Percentiles rank a stretch among this genome's conserved stretches.
These are phyloP conservation scores for Albula glossodonta DNA, from an alignment of 2,113 vertebrate genomes.

Conservation along the genomic window DNA sequence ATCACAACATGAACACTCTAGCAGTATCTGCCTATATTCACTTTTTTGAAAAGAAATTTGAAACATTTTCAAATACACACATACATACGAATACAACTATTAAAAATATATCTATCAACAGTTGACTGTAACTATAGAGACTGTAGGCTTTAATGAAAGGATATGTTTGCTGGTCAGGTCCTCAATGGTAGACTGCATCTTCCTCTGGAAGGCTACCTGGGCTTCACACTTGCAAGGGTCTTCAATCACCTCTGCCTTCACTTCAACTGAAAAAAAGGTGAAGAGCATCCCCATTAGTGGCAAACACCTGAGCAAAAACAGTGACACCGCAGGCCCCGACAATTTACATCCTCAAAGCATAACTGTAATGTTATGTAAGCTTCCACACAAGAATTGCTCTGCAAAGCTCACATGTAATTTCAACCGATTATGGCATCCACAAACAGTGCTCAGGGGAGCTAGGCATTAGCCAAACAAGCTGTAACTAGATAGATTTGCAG, in stretches of 20 bases:
- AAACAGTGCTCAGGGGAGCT: not conserved
- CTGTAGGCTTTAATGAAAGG: slow-evolving; percentile 70
- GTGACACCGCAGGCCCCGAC: not conserved
- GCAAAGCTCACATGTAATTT: not conserved
- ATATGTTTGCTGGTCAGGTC: slow-evolving; percentile 86
- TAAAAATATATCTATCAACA: no score
- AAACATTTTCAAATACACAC: no score
- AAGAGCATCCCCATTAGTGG: not conserved
- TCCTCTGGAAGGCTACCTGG: slow-evolving; percentile 82
- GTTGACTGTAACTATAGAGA: no score
- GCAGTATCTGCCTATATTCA: no score
- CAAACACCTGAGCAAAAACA: not conserved
- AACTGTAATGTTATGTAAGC: not conserved
- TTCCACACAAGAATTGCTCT: not conserved
- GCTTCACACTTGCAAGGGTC: slow-evolving; percentile 88
- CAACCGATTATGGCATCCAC: not conserved
- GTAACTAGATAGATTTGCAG: not conserved
- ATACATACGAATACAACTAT: no score
- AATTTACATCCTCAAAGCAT: not conserved
- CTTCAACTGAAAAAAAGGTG: slow-evolving; percentile 52
- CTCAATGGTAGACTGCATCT: slow-evolving; percentile 78
- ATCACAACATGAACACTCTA: no score
- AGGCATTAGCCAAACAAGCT: not conserved
- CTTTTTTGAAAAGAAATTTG: no score
- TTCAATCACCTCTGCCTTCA: slow-evolving; percentile 65